Evolutionary conservation across 2,888 invertebrate species (phyloP).

Genomic region (Mayetiola destructor): DNA sequence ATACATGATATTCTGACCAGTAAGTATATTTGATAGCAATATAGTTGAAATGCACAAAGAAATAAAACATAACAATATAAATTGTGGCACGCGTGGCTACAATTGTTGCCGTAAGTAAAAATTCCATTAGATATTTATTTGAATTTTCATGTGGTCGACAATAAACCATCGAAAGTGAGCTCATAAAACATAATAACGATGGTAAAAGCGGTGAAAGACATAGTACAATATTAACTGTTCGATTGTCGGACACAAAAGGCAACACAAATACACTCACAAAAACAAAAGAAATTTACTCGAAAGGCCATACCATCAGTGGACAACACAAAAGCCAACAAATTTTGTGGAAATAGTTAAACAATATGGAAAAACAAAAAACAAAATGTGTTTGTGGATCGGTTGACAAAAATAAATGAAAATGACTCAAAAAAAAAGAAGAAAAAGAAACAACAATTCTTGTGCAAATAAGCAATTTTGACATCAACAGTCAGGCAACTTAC

Average conservation of each 20-base stretch:
- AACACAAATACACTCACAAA: neutral
- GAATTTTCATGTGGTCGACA: conserved; percentile 13
- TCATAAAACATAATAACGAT: conserved; percentile 7
- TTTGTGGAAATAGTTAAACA: neutral
- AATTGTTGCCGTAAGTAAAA: conserved; percentile 4
- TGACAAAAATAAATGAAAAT: neutral
- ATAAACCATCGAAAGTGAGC: conserved; percentile 11
- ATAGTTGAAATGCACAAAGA: neutral
- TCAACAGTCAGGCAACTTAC: no score
- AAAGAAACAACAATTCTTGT: neutral
- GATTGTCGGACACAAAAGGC: neutral
- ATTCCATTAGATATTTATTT: conserved; percentile 11
- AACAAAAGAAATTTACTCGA: no score
- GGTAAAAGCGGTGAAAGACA: neutral
- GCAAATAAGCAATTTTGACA: neutral
- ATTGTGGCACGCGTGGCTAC: conserved; percentile 2
- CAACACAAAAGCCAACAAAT: neutral
- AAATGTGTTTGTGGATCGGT: neutral
- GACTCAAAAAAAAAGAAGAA: neutral
- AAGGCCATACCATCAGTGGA: neutral
- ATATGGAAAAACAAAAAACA: neutral
- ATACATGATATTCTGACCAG: no score
- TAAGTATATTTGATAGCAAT: no score
- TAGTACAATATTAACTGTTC: neutral
- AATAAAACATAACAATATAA: neutral